Evolutionary conservation across 35 echinoderm and acorn worm species (phyloP).

Genomic region (Chiridota heheva): DNA sequence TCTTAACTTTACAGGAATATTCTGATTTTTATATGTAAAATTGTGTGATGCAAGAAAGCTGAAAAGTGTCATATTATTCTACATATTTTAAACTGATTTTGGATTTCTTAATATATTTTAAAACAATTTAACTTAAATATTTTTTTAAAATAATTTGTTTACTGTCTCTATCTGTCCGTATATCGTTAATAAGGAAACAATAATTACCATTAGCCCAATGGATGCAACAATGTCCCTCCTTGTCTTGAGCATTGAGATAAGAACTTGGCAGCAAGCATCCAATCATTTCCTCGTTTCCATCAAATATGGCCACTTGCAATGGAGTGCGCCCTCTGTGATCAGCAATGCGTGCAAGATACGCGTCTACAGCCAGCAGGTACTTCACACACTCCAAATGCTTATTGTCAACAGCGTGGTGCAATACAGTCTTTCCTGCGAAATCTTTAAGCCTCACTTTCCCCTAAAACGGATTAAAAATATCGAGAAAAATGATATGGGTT

Average conservation of each 20-base stretch:
- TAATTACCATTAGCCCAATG: constrained; percentile 28
- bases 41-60: too few relatives aligned
- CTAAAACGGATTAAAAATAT: background rate
- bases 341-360: background rate
- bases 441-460: background rate
- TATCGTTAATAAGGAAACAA: too few relatives aligned
- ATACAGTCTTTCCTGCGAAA: background rate
- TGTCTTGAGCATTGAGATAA: constrained; percentile 13
- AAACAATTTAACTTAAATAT: background rate
- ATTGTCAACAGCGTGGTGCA: constrained; percentile 3
- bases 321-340: constrained; percentile 5
- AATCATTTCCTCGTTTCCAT: constrained; percentile 2
- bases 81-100: background rate
- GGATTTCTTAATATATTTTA: background rate
- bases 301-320: constrained; percentile 25
- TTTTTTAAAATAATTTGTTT: background rate
- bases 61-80: too few relatives aligned
- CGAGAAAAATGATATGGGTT: too few relatives aligned
- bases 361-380: background rate
- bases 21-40: too few relatives aligned
- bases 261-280: background rate
- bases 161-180: background rate
- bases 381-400: background rate
- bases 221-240: constrained; percentile 14
- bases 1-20: too few relatives aligned